These are phyloP conservation scores for Chironomus tepperi DNA, from an alignment of 1,140 invertebrate genomes.

Conservation along the genomic window DNA sequence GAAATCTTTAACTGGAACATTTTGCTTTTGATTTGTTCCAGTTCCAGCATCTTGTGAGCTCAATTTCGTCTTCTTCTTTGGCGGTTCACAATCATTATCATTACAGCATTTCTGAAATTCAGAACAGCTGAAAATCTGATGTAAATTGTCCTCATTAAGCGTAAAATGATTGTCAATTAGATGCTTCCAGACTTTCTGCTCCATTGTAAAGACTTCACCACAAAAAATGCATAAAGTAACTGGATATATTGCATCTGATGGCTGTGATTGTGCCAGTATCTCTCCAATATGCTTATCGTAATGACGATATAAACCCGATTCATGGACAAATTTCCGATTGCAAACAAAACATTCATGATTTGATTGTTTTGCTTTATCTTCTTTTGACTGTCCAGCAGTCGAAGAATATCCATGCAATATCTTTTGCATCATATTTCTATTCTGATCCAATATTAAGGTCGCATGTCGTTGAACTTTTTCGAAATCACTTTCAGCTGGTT, in stretches of 20 bases:
- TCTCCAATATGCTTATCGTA: constrained; percentile 39
- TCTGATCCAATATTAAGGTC: constrained; percentile 16
- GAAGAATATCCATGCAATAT: constrained; percentile 35
- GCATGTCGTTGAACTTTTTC: constrained; percentile 26
- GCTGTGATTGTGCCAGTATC: constrained; percentile 30
- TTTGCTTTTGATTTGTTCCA: neutral
- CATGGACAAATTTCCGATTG: constrained; percentile 38
- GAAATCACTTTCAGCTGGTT: neutral
- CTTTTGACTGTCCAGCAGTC: neutral
- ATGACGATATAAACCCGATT: constrained; percentile 36
- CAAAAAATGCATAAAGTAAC: constrained; percentile 33
- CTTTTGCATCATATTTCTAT: constrained; percentile 32
- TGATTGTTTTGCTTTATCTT: constrained; percentile 29
- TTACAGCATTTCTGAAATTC: neutral
- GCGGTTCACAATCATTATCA: too few species aligned
- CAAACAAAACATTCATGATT: constrained; percentile 36
- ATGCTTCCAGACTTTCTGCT: constrained; percentile 30
- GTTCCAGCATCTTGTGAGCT: neutral
- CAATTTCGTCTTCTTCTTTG: neutral
- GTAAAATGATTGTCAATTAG: constrained; percentile 28
- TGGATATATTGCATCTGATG: constrained; percentile 23
- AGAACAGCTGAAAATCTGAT: neutral
- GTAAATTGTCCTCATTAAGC: neutral
- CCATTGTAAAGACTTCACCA: constrained; percentile 33
- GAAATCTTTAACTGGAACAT: constrained; percentile 17